Percentiles rank a stretch among this genome's conserved stretches.
Evolutionary conservation across 2,888 invertebrate species (phyloP).

Genomic region (Idaea aversata): DNA sequence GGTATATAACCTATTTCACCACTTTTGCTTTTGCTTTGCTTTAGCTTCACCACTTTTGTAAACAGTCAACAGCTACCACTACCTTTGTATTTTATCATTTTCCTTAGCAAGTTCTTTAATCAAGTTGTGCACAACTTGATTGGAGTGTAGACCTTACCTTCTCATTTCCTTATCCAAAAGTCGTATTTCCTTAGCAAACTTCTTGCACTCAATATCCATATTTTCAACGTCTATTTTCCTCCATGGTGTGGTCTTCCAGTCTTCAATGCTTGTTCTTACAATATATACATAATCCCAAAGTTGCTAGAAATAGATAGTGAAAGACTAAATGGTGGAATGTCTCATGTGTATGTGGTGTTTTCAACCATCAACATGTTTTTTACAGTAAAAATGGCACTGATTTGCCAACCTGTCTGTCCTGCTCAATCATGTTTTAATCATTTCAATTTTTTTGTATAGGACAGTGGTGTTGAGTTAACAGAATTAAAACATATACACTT

Average conservation of each 20-base stretch:
- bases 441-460: too few species aligned
- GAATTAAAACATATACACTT: slow-evolving; percentile 3
- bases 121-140: neutral
- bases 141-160: slow-evolving; percentile 46
- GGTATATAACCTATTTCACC: too few species aligned
- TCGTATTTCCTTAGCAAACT: slow-evolving; percentile 96
- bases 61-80: too few species aligned
- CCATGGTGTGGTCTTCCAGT: slow-evolving; percentile 99
- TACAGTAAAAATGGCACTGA: too few species aligned
- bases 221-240: slow-evolving; percentile 98
- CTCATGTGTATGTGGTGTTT: neutral
- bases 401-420: too few species aligned
- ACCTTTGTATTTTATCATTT: too few species aligned
- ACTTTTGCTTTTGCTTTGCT: too few species aligned
- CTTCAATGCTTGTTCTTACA: slow-evolving; percentile 94
- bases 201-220: slow-evolving; percentile 99
- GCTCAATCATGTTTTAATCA: too few species aligned
- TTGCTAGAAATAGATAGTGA: slow-evolving; percentile 79
- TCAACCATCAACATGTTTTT: neutral
- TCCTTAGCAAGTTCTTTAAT: neutral
- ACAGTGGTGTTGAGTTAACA: neutral
- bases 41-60: too few species aligned
- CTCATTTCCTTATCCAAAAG: slow-evolving; percentile 97
- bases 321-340: neutral
- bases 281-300: slow-evolving; percentile 97